phyloP scores from a whole-genome alignment of 1,140 invertebrate species.

The Drosophila rufa region DNA sequence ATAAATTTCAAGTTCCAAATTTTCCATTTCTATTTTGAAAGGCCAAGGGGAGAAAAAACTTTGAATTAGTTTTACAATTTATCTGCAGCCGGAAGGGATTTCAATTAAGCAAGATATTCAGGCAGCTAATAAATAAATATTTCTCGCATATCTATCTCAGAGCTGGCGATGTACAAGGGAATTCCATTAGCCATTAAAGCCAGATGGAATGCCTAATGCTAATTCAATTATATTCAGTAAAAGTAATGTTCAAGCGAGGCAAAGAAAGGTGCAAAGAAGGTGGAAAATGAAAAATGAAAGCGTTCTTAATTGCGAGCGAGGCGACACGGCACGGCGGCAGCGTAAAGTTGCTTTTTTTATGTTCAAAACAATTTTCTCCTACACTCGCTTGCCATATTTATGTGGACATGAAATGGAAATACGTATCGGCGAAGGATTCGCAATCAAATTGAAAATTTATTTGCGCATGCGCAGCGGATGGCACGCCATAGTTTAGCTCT shows the following conservation, averaged over 20 bases:
- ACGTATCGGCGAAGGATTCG: constrained; percentile 35
- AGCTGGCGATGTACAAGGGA: constrained; percentile 28
- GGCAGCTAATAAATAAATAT: constrained; percentile 46
- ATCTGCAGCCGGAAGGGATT: constrained; percentile 32
- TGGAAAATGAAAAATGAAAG: constrained; percentile 77
- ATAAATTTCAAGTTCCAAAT: constrained; percentile 27
- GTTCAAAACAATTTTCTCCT: constrained; percentile 29
- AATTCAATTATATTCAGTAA: constrained; percentile 81
- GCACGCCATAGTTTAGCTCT: constrained; percentile 54
- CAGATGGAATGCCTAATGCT: constrained; percentile 38
- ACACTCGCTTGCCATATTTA: constrained; percentile 47
- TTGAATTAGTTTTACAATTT: constrained; percentile 45
- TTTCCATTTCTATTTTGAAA: constrained; percentile 61
- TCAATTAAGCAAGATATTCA: constrained; percentile 40
- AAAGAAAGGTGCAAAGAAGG: constrained; percentile 51
- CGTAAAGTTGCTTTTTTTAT: constrained; percentile 44
- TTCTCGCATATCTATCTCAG: not conserved
- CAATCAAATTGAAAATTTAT: constrained; percentile 72
- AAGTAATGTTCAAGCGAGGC: constrained; percentile 42
- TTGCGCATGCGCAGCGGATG: constrained; percentile 56
- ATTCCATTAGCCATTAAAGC: constrained; percentile 29
- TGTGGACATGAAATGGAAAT: constrained; percentile 49
- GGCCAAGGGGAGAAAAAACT: constrained; percentile 19
- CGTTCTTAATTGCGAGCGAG: constrained; percentile 76
- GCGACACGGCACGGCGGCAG: constrained; percentile 40